Conservation (phyloP, 2,113 vertebrate species). For the Ornithorhynchus anatinus region DNA sequence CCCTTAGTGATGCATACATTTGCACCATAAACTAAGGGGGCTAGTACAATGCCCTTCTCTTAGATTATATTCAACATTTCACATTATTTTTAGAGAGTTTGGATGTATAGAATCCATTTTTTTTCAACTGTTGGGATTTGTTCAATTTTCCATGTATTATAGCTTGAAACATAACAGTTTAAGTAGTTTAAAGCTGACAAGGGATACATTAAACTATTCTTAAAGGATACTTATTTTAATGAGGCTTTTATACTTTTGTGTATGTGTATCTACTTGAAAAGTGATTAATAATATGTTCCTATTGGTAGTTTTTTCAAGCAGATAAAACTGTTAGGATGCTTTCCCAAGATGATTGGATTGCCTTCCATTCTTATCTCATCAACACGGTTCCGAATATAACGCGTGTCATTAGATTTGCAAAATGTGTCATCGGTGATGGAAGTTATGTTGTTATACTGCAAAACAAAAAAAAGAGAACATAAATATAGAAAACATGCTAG, state of each 20-base stretch:
- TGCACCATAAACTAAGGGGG: background rate
- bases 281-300: constrained; percentile 85
- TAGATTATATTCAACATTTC: background rate
- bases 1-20: background rate
- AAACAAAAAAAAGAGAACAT: constrained; percentile 31
- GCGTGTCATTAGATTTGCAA: constrained; percentile 88
- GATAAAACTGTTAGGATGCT: constrained; percentile 89
- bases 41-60: constrained; percentile 13
- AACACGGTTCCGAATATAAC: constrained; percentile 84
- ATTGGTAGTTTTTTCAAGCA: constrained; percentile 89
- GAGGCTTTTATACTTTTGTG: background rate
- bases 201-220: constrained; percentile 16
- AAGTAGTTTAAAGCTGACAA: background rate
- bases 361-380: constrained; percentile 91
- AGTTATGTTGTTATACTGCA: constrained; percentile 94
- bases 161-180: constrained; percentile 1
- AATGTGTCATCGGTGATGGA: constrained; percentile 87
- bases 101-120: background rate
- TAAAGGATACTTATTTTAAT: constrained; percentile 20
- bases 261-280: accelerated
- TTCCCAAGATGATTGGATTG: constrained; percentile 88
- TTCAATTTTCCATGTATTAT: constrained; percentile 15
- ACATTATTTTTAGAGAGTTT: constrained; percentile 13
- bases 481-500: too few relatives aligned
- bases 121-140: constrained; percentile 4